Conservation (phyloP, 2,113 vertebrate genomes). For the Gopherus flavomarginatus region DNA sequence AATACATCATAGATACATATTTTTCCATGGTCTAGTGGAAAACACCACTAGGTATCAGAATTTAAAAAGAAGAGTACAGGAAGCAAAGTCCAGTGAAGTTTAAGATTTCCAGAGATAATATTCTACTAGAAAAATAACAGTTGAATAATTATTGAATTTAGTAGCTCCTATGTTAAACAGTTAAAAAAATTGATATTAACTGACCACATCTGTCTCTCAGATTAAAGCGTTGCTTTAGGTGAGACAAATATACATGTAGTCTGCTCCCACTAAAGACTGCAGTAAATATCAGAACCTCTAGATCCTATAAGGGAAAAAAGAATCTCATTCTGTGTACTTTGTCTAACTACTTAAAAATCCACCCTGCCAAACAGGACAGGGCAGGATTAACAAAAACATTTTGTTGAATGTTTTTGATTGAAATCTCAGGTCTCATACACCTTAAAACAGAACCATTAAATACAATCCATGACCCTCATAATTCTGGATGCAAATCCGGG, state of each 20-base stretch:
- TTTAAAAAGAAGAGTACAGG: slow-evolving; percentile 3
- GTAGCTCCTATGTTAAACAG: neutral
- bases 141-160: slow-evolving; percentile 19
- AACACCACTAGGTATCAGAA: neutral
- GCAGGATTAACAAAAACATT: slow-evolving; percentile 19
- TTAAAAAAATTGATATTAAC: neutral
- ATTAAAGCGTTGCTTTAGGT: neutral
- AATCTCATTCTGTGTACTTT: neutral
- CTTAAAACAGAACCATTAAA: slow-evolving; percentile 1
- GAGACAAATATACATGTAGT: neutral
- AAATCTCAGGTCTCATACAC: neutral
- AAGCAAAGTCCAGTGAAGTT: slow-evolving; percentile 11
- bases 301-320: slow-evolving; percentile 16
- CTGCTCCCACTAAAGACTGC: neutral
- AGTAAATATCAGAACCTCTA: neutral
- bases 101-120: slow-evolving; percentile 16
- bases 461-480: neutral
- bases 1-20: neutral
- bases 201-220: neutral
- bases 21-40: accelerated
- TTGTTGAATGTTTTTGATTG: neutral
- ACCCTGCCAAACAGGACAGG: neutral
- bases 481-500: neutral
- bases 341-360: slow-evolving; percentile 7
- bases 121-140: neutral